Base-by-base conservation (phyloP, 2,113 vertebrate species). In the Diadophis punctatus region DNA sequence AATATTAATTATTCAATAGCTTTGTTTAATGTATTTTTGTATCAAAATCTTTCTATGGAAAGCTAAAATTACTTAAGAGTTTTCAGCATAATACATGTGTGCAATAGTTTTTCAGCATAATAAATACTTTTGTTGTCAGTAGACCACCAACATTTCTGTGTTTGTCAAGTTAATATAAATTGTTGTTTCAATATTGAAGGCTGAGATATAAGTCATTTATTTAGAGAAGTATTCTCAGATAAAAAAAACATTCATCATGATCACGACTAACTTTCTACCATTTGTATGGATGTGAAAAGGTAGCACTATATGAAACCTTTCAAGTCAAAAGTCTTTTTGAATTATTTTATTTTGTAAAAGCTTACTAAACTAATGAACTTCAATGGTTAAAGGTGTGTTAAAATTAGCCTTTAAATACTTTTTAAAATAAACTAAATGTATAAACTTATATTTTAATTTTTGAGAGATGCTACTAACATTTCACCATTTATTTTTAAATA, bases 61-160 rank as follows among this genome's bases (percentile, higher is more conserved):
- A 49, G 11, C 1, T 80, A n/a, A 52, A n/a, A 30, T 85, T 95
- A 90, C 18, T 90, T 80, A 74, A 85, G 80, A 25, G 20, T 93
- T 91, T 0, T 0, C 51, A 5, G 46, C 20, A 22, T 89, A 39
- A 87, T 56, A 89, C 23, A 10, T 92, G 84, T 8, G 48, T 27
- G 25, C 58, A 60, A 58, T 58, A 30, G 25, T 63, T 63, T 63
- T 30, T 30, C 60, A 63, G 3, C 30, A 16, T 43, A 1, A 89
- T 34, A 49, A 6, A 93, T 92, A 53, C 25, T 90, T 14, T 39
- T 93, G 56, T 94, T 88, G n/a, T n/a, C 88, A 91, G 4, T 55
- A 16, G 60, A 89, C 89, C 0, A 8, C 56, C 80, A 92, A 91
- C 51, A 88, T 93, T 18, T 91, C 0, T 25, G 58, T 0, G 89